Evolutionary conservation across 2,113 vertebrate genomes (phyloP).

Genomic region (Lichenostomus cassidix): DNA sequence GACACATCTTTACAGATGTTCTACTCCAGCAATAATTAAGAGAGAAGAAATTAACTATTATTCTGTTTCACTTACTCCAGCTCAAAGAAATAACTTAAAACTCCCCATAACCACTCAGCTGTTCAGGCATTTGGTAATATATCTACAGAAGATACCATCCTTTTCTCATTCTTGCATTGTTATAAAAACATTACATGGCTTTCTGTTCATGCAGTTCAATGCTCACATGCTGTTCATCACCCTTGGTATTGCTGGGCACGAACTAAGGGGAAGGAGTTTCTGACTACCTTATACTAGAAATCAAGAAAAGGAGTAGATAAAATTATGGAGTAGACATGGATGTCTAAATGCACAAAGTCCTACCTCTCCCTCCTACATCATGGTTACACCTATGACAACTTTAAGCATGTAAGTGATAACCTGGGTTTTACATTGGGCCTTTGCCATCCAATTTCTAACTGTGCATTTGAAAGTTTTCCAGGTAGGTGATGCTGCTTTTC

Average conservation of each 20-base stretch:
- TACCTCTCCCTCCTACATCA: not conserved
- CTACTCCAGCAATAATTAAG: not conserved
- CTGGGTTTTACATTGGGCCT: not conserved
- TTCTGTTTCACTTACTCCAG: not conserved
- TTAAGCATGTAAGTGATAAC: not conserved
- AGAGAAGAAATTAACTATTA: not conserved
- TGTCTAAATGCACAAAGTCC: not conserved
- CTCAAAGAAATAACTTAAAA: not conserved
- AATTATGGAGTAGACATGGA: not conserved
- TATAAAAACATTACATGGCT: not conserved
- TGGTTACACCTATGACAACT: not conserved
- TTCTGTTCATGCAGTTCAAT: not conserved
- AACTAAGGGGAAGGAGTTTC: not conserved
- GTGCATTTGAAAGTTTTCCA: not conserved
- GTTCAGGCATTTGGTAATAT: not conserved
- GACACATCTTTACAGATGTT: not conserved
- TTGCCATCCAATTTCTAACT: not conserved
- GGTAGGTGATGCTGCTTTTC: not conserved
- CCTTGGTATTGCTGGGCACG: not conserved
- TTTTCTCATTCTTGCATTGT: not conserved
- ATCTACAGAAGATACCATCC: not conserved
- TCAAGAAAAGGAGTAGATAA: constrained; percentile 10
- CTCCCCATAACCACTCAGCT: not conserved
- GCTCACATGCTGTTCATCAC: not conserved
- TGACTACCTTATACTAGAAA: constrained; percentile 3